phyloP scores from a whole-genome alignment of 2,113 vertebrate genomes.

The Rattus rattus region DNA sequence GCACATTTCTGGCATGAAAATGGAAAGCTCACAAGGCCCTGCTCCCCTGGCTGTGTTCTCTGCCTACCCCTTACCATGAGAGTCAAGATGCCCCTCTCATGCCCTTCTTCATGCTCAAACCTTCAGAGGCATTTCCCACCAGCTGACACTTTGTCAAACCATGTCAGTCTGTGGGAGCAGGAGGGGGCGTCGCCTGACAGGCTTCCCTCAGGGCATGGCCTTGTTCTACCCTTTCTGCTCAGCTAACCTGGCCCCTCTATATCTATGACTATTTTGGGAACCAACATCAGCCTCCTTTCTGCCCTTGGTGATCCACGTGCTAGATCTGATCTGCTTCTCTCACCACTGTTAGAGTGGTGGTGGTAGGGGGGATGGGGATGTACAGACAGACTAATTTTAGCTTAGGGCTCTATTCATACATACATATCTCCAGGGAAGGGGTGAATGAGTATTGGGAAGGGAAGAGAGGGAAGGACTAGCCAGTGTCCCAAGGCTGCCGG shows the following conservation, averaged over 20 bases:
- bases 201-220: neutral
- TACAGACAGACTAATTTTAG: neutral
- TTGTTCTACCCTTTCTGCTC: neutral
- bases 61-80: neutral
- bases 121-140: neutral
- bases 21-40: neutral
- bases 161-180: slow-evolving; percentile 12
- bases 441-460: no score
- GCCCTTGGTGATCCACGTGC: neutral
- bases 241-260: neutral
- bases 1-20: neutral
- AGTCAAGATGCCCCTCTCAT: neutral
- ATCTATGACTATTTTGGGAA: neutral
- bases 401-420: neutral
- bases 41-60: neutral
- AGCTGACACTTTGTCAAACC: neutral
- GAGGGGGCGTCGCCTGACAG: slow-evolving; percentile 17
- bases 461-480: neutral
- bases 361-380: no score
- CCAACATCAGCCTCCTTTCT: neutral
- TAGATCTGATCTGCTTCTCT: neutral
- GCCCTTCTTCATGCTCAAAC: neutral
- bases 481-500: neutral
- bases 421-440: no score
- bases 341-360: neutral